Conservation (phyloP, 2,888 invertebrate genomes). For the Eristalis pertinax region DNA sequence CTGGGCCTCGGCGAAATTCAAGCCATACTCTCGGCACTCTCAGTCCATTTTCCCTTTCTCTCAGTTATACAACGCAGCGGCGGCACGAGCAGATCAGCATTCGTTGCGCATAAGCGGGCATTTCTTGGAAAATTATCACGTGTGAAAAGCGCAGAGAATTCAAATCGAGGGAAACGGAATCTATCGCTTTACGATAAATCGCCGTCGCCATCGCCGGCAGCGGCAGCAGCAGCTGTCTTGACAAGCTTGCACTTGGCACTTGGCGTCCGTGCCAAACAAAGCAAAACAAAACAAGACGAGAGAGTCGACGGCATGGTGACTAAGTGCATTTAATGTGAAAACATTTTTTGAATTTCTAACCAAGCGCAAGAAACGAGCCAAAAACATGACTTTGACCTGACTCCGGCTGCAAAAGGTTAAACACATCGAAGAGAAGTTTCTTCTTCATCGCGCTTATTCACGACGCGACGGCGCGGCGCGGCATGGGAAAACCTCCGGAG, state of each 20-base stretch:
- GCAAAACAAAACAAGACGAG: slow-evolving; percentile 9
- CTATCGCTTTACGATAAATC: slow-evolving; percentile 1
- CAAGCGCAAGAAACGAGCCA: slow-evolving; percentile 19
- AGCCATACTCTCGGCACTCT: slow-evolving; percentile 21
- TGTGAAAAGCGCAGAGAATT: slow-evolving; percentile 59
- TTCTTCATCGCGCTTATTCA: slow-evolving; percentile 50
- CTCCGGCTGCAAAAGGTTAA: slow-evolving; percentile 55
- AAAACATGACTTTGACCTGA: slow-evolving; percentile 61
- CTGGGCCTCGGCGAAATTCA: slow-evolving; percentile 8
- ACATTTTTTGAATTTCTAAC: slow-evolving; percentile 10
- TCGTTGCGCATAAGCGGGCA: slow-evolving; percentile 51
- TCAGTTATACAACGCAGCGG: background rate
- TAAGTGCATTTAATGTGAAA: slow-evolving; percentile 18
- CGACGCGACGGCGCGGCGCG: too few species aligned
- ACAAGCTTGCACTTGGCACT: background rate
- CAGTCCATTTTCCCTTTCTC: slow-evolving; percentile 55
- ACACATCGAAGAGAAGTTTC: slow-evolving; percentile 44
- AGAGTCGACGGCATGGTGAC: slow-evolving; percentile 30
- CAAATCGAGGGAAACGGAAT: slow-evolving; percentile 51
- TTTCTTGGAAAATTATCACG: slow-evolving; percentile 64
- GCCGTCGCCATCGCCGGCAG: background rate
- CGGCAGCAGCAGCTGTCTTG: slow-evolving; percentile 7
- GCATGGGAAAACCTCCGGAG: slow-evolving; percentile 29
- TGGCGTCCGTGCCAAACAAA: slow-evolving; percentile 35
- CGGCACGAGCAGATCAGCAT: background rate